Evolutionary conservation across 2,797 vertebrate species (phyloP).

Genomic region (Sitta carolinensis): DNA sequence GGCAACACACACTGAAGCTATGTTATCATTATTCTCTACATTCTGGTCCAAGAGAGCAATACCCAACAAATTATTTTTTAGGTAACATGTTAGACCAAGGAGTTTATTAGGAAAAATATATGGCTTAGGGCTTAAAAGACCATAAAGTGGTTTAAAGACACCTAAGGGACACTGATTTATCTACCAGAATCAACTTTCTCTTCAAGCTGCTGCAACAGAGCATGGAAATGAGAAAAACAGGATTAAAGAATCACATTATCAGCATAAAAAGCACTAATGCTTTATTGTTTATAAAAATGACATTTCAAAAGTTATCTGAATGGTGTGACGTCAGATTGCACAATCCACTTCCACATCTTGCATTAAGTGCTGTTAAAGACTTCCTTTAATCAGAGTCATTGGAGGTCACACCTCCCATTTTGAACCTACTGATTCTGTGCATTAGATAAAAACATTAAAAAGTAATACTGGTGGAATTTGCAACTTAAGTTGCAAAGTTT

Average conservation of each 20-base stretch:
- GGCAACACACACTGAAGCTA: not conserved
- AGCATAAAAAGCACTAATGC: not conserved
- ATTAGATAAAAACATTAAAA: not conserved
- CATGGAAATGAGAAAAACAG: conserved; percentile 41
- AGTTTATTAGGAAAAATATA: conserved; percentile 61
- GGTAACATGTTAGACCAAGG: conserved; percentile 19
- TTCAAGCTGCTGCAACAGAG: not conserved
- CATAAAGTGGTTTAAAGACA: conserved; percentile 53
- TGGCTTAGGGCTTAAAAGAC: conserved; percentile 32
- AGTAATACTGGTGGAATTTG: not conserved
- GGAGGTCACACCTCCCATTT: not conserved
- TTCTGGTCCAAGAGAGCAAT: conserved; percentile 16
- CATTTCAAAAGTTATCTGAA: conserved; percentile 17
- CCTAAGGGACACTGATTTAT: conserved; percentile 54
- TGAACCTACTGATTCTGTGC: not conserved
- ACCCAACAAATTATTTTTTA: conserved; percentile 41
- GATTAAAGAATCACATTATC: conserved; percentile 38
- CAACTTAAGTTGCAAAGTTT: not conserved
- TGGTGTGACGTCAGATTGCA: not conserved
- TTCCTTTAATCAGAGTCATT: not conserved
- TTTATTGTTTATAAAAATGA: not conserved
- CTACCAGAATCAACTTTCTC: conserved; percentile 40
- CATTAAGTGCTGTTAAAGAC: not conserved
- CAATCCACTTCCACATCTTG: not conserved
- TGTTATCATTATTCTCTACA: not conserved